A percentile compares a stretch with the other conserved stretches of the same genome.
These are phyloP conservation scores for Chlorops oryzae DNA, from an alignment of 1,140 invertebrate species.

Conservation along the genomic window DNA sequence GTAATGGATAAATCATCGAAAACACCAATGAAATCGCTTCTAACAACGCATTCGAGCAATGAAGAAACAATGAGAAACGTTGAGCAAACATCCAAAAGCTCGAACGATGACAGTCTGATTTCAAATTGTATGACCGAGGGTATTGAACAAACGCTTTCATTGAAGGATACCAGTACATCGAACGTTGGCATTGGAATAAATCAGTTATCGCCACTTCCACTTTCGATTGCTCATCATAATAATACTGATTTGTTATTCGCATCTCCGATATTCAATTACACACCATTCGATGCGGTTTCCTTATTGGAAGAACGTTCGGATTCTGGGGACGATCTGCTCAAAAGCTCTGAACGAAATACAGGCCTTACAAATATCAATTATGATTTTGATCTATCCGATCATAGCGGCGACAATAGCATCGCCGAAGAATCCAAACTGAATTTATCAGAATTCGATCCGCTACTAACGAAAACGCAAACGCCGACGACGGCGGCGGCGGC, in stretches of 20 bases:
- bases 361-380: constrained; percentile 65
- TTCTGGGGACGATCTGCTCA: constrained; percentile 55
- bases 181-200: too few species aligned
- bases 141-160: constrained; percentile 15
- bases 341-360: constrained; percentile 47
- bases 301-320: constrained; percentile 50
- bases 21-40: too few species aligned
- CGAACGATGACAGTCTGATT: too few species aligned
- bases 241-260: constrained; percentile 51
- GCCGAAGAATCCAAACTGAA: constrained; percentile 52
- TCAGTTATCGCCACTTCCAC: constrained; percentile 31
- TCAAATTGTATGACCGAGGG: too few species aligned
- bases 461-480: constrained; percentile 19
- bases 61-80: too few species aligned
- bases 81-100: too few species aligned
- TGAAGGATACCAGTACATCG: constrained; percentile 23
- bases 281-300: constrained; percentile 52
- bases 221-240: constrained; percentile 13
- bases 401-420: constrained; percentile 61
- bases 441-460: constrained; percentile 48
- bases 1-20: background rate
- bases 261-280: constrained; percentile 50
- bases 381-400: constrained; percentile 65
- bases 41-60: too few species aligned
- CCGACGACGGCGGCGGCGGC: constrained; percentile 3